A percentile compares a stretch with the other conserved stretches of the same genome.
Evolutionary conservation across 2,113 vertebrate genomes (phyloP).

Genomic region (Talpa occidentalis): DNA sequence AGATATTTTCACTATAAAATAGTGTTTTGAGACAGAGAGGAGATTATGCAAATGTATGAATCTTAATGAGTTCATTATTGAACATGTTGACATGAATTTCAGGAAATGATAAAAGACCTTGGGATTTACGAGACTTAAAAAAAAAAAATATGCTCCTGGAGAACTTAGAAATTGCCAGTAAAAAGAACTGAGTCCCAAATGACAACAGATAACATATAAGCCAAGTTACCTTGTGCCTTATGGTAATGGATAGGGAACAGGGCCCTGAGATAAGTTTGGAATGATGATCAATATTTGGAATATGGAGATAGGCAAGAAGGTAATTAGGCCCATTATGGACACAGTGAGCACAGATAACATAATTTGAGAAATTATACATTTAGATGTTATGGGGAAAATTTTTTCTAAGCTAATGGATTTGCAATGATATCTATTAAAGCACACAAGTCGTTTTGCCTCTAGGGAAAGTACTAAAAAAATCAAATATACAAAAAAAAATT

Average conservation of each 20-base stretch:
- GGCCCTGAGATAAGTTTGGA: conserved; percentile 55
- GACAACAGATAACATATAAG: conserved; percentile 66
- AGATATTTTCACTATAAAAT: conserved; percentile 62
- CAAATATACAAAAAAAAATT: conserved; percentile 60
- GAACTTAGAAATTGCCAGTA: conserved; percentile 71
- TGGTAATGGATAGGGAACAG: conserved; percentile 60
- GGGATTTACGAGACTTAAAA: conserved; percentile 60
- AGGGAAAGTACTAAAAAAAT: conserved; percentile 73
- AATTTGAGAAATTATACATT: conserved; percentile 80
- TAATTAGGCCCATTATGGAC: conserved; percentile 76
- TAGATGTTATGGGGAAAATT: conserved; percentile 63
- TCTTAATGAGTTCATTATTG: conserved; percentile 72
- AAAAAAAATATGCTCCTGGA: conserved; percentile 31
- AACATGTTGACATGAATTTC: conserved; percentile 71
- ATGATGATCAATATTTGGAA: conserved; percentile 76
- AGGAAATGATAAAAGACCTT: conserved; percentile 69
- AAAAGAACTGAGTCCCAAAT: conserved; percentile 51
- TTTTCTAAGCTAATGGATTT: conserved; percentile 76
- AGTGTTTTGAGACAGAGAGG: conserved; percentile 51
- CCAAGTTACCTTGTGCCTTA: conserved; percentile 53
- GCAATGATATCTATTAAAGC: conserved; percentile 77
- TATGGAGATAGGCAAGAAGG: conserved; percentile 68
- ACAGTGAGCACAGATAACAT: conserved; percentile 76
- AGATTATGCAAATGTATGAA: conserved; percentile 76
- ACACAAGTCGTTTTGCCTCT: conserved; percentile 74